Evolutionary conservation across 2,113 vertebrate species (phyloP), one percentile per base, ranked within the genome.

Genomic region (Laticauda laticaudata): DNA sequence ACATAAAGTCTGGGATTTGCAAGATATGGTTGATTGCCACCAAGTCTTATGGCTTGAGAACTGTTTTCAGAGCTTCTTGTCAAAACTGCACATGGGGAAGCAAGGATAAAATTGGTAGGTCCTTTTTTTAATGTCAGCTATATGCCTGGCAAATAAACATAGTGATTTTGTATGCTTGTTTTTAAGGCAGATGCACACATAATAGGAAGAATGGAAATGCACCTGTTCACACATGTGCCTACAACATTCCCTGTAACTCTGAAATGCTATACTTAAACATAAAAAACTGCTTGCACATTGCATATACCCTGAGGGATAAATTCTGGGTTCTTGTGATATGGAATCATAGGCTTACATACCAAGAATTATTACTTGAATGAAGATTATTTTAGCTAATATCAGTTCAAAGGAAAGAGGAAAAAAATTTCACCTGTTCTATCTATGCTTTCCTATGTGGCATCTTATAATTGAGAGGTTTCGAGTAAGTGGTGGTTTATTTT

Each of bases 31-130:
- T 81, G 51, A 85, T 85, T 45, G 55, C 88, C n/a, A 89, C 56
- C 39, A 89, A 89, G 20, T 89, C n/a, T 91, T 81, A 89, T 57
- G 34, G 21, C 69, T 91, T 91, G 90, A 56, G 34, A 85, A 43
- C 34, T 24, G 23, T 91, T 91, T 91, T 85, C n/a, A 48, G 81
- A 81, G 51, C n/a, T 91, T 56, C 51, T 24, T 91, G 51, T 85
- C n/a, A 91, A 81, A 91, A 55, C 75, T 90, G n/a, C 69, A 54
- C 48, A 24, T 85, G 39, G 2, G 11, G 5, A 39, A 53, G 21
- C 64, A 91, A 56, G 69, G 69, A 91, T n/a, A 55, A 91, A 91
- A 85, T 85, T 48, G 34, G 69, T 56, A 43, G 81, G 26, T 89
- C 21, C 85, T 14, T 43, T 54, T 55, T 91, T 34, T 91, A 39